phyloP scores from a whole-genome alignment of 2,113 vertebrate genomes.

The Mixornis gularis region DNA sequence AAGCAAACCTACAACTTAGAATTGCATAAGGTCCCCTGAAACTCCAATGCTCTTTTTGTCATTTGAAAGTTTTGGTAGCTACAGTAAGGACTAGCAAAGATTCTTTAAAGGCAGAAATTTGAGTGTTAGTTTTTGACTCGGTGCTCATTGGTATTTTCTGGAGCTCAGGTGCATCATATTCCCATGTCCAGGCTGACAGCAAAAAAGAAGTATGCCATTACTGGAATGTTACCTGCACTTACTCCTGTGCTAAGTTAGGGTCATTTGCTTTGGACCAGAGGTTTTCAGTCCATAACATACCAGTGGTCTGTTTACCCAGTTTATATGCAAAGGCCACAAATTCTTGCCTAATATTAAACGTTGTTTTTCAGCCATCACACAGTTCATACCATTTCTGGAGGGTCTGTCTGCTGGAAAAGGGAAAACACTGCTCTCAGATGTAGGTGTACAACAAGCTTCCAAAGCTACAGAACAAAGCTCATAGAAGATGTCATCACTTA shows the following conservation, averaged over 20 bases:
- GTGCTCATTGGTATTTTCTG: background rate
- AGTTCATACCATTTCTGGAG: background rate
- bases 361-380: background rate
- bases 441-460: background rate
- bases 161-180: background rate
- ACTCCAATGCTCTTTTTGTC: background rate
- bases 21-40: background rate
- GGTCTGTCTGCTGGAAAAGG: background rate
- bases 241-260: background rate
- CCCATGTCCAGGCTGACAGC: background rate
- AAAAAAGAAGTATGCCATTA: background rate
- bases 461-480: background rate
- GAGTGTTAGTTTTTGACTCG: background rate
- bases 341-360: background rate
- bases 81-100: background rate
- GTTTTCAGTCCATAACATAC: background rate
- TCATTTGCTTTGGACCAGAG: background rate
- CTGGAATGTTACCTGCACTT: background rate
- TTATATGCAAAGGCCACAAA: background rate
- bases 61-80: background rate
- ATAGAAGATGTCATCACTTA: background rate
- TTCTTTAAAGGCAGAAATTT: background rate
- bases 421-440: background rate
- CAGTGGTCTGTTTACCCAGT: background rate
- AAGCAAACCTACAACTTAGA: background rate